Evolutionary conservation across 2,113 vertebrate genomes (phyloP).

Genomic region (Brienomyrus longianalis): DNA sequence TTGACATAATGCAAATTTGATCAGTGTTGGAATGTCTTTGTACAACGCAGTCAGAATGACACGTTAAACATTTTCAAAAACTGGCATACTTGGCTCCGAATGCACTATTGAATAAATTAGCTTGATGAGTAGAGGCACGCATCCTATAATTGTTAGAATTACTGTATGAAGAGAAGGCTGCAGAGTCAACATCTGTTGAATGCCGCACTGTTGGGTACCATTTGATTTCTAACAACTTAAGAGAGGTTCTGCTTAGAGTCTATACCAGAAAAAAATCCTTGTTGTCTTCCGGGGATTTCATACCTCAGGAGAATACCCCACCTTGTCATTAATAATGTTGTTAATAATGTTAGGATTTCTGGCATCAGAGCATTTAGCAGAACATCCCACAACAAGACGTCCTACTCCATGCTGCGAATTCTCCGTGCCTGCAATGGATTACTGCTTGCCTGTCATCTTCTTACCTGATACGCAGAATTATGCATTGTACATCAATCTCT

Average conservation of each 20-base stretch:
- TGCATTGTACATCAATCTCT: not conserved
- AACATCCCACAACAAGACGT: not conserved
- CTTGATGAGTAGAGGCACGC: not conserved
- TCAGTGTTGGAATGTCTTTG: not conserved
- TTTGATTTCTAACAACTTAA: not conserved
- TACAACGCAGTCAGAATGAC: not conserved
- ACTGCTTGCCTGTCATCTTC: not conserved
- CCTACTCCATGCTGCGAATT: not conserved
- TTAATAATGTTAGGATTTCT: conserved; percentile 6
- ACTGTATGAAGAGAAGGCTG: too few species aligned
- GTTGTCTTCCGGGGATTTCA: not conserved
- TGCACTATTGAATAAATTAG: not conserved
- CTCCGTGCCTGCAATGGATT: not conserved
- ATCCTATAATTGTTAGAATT: not conserved
- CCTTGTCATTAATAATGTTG: conserved; percentile 1
- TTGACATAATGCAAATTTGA: not conserved
- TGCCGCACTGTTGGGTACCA: not conserved
- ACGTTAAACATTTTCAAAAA: not conserved
- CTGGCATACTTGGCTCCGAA: not conserved
- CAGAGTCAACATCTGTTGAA: not conserved
- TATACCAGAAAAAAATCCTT: not conserved
- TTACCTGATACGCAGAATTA: not conserved
- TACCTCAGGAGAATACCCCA: not conserved
- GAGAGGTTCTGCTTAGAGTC: not conserved
- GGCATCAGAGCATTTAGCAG: conserved; percentile 1